Base-by-base conservation (phyloP, 2,888 invertebrate species). In the Strigamia crassipes region DNA sequence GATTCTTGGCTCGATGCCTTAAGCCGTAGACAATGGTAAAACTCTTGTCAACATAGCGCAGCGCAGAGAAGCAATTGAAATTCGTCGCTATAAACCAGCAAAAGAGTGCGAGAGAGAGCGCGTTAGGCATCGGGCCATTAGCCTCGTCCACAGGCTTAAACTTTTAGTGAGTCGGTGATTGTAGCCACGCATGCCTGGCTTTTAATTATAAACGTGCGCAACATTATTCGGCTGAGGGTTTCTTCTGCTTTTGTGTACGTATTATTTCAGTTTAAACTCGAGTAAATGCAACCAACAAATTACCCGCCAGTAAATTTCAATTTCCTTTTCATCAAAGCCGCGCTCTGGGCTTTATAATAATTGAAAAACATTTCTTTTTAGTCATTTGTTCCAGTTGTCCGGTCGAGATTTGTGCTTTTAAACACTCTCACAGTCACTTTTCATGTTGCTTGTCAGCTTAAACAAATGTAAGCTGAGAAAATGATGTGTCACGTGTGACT, bases 11-110 rank as follows among this genome's bases (percentile, higher is more conserved):
- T 66, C 61, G 46, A 46, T 46, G 46, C 46, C 46, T 46, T 66
- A 66, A 66, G 23, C 61, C 61, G 23, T 66, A 66, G 61, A 66
- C 61, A 66, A 66, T 66, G 61, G 21, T 66, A 9, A 66, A 46
- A 46, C 10, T 23, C 21, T 66, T 66, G 21, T 66, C 61, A 66
- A 66, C 61, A 66, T 21, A 66, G 61, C 23, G 61, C 23, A 23
- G 23, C 1, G 61, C 23, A 21, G 23, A 66, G 61, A 66, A 66
- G 61, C 21, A 66, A 66, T 66, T 66, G 21, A 66, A 66, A 66
- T 66, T 66, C 61, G 61, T 21, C 23, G 61, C 23, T 23, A 66
- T 66, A 66, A 66, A 66, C 21, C 61, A 23, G 23, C 9, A 66
- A 66, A 66, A n/a, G 21, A n/a, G 23, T 1, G n/a, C n/a, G 23